Evolutionary conservation across 2,888 invertebrate species (phyloP).

Genomic region (Scelioninae gen. 2): DNA sequence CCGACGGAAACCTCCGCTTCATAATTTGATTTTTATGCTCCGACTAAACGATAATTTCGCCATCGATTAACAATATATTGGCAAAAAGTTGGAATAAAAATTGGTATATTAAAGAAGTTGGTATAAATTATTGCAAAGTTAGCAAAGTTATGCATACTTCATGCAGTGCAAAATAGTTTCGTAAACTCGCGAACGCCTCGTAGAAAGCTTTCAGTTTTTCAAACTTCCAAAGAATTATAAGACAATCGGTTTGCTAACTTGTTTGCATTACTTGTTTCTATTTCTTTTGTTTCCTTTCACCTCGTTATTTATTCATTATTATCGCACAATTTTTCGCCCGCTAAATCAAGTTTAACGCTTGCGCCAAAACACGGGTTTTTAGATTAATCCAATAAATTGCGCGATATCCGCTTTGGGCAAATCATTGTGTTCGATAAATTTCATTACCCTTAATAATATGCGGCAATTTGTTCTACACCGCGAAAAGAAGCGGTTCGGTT

Average conservation of each 20-base stretch:
- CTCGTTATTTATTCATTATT: no score
- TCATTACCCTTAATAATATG: conserved; percentile 33
- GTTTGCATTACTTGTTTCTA: conserved; percentile 8
- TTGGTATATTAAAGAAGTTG: conserved; percentile 24
- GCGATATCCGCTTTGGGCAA: not conserved
- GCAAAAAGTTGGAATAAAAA: conserved; percentile 23
- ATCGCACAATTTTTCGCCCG: no score
- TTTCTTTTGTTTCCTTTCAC: not conserved
- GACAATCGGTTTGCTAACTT: conserved; percentile 36
- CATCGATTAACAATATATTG: conserved; percentile 23
- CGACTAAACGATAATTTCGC: not conserved
- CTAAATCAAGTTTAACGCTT: conserved; percentile 8
- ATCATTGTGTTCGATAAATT: conserved; percentile 34
- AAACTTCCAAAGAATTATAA: conserved; percentile 34
- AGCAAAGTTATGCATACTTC: conserved; percentile 33
- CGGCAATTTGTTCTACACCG: conserved; percentile 13
- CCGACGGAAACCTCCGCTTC: not conserved
- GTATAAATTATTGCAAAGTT: conserved; percentile 32
- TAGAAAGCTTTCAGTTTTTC: conserved; percentile 19
- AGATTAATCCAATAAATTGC: conserved; percentile 18
- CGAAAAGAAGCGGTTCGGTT: conserved; percentile 9
- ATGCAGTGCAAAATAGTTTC: conserved; percentile 28
- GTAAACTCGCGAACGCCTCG: conserved; percentile 23
- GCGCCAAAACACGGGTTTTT: conserved; percentile 8
- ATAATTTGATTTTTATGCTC: no score